Percentiles rank a stretch among this genome's conserved stretches.
phyloP scores from a whole-genome alignment of 2,797 vertebrate genomes.

The Pseudochaenichthys georgianus region DNA sequence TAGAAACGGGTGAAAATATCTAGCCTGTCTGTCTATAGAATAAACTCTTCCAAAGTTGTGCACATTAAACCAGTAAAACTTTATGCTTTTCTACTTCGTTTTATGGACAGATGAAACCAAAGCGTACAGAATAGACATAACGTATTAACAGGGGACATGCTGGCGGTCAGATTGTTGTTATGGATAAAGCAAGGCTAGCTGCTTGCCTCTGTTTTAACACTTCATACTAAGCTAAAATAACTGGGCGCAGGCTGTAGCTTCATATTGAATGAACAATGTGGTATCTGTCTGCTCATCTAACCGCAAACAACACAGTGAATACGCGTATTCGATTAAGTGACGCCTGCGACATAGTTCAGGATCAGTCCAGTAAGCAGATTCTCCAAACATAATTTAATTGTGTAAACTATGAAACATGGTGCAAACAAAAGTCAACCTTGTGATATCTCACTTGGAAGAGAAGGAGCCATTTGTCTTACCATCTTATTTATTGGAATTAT shows the following conservation, averaged over 20 bases:
- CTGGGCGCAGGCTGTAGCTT: background rate
- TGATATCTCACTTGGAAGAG: too few species aligned
- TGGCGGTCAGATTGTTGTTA: background rate
- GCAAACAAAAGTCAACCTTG: too few species aligned
- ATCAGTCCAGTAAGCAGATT: too few species aligned
- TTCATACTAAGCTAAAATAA: background rate
- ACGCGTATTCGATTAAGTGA: too few species aligned
- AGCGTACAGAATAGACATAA: background rate
- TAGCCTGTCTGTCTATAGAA: background rate
- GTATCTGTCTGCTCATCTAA: background rate
- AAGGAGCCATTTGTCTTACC: too few species aligned
- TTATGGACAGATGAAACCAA: background rate
- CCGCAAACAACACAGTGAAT: background rate
- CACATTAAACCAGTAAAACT: background rate
- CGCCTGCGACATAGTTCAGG: background rate
- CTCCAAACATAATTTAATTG: too few species aligned
- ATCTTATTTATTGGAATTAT: too few species aligned
- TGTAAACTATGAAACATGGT: too few species aligned
- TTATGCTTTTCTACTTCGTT: background rate
- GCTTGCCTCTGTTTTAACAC: background rate
- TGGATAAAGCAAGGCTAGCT: background rate
- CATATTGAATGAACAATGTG: background rate
- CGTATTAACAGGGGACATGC: background rate
- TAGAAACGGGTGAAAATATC: background rate
- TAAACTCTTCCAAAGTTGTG: background rate